phyloP scores from a whole-genome alignment of 2,888 invertebrate species.

The Drosophila prolongata region DNA sequence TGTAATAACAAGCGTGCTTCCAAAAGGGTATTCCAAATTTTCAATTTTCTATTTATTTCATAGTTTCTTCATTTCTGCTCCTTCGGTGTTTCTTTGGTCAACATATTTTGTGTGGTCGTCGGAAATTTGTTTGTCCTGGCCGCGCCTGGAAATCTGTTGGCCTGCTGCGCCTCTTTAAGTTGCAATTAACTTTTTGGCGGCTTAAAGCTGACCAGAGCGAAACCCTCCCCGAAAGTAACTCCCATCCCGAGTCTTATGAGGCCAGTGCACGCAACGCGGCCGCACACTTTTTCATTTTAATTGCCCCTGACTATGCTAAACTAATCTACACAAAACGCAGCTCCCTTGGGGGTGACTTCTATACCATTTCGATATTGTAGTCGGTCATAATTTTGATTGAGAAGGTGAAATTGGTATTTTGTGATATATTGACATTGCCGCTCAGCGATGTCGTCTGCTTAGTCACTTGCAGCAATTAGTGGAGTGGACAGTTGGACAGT shows the following conservation, averaged over 20 bases:
- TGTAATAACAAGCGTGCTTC: no score
- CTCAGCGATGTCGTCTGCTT: slow-evolving; percentile 71
- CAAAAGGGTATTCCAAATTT: background rate
- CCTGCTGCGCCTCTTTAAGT: slow-evolving; percentile 64
- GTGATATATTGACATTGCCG: slow-evolving; percentile 75
- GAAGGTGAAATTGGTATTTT: slow-evolving; percentile 75
- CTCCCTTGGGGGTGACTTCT: slow-evolving; percentile 57
- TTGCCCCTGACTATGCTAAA: slow-evolving; percentile 66
- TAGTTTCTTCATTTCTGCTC: background rate
- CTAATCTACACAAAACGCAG: slow-evolving; percentile 76
- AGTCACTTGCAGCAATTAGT: slow-evolving; percentile 70
- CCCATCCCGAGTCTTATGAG: slow-evolving; percentile 54
- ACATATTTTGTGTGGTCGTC: slow-evolving; percentile 31
- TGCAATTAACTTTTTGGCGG: slow-evolving; percentile 69
- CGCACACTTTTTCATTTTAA: slow-evolving; percentile 72
- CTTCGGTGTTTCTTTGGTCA: slow-evolving; percentile 25
- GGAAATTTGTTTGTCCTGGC: slow-evolving; percentile 41
- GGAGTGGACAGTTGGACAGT: slow-evolving; percentile 27
- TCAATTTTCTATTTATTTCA: background rate
- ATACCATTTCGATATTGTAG: slow-evolving; percentile 48
- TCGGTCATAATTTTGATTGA: slow-evolving; percentile 83
- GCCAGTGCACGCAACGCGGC: slow-evolving; percentile 58
- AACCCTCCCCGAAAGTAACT: slow-evolving; percentile 2
- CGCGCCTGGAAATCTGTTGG: slow-evolving; percentile 73
- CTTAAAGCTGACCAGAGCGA: slow-evolving; percentile 30